phyloP scores from a whole-genome alignment of 2,113 vertebrate genomes.

The Campylomormyrus numenius region DNA sequence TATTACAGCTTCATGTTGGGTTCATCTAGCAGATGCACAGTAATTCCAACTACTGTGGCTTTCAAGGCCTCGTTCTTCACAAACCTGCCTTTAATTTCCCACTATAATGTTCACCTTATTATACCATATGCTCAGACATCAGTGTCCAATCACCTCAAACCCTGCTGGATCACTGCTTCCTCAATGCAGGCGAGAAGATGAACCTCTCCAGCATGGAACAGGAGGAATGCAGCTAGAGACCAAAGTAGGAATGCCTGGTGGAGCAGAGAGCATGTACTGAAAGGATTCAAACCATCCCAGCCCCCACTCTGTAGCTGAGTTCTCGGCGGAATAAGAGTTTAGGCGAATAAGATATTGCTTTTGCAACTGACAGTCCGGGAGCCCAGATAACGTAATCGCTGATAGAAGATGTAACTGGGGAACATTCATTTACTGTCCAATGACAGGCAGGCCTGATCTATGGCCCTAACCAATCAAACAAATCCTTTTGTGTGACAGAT shows the following conservation, averaged over 20 bases:
- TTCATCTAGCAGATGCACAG: background rate
- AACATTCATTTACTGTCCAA: conserved; percentile 55
- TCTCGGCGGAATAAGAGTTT: conserved; percentile 27
- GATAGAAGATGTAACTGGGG: conserved; percentile 49
- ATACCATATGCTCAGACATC: background rate
- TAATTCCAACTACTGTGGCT: background rate
- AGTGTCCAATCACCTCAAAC: background rate
- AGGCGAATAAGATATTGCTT: conserved; percentile 41
- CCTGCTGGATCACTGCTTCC: background rate
- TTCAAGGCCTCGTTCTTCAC: background rate
- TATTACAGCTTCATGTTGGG: background rate
- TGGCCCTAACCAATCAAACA: conserved; percentile 55
- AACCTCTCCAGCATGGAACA: background rate
- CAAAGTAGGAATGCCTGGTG: background rate
- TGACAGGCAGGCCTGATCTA: conserved; percentile 53
- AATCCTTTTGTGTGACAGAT: conserved; percentile 58
- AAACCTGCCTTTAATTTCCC: background rate
- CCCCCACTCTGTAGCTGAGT: background rate
- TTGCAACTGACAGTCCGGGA: conserved; percentile 45
- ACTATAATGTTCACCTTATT: background rate
- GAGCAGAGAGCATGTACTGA: background rate
- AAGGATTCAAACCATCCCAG: background rate
- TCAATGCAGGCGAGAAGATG: background rate
- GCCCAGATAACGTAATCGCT: conserved; percentile 29
- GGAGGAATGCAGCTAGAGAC: background rate